Percentiles rank a stretch among this genome's conserved stretches.
phyloP scores from a whole-genome alignment of 2,113 vertebrate genomes.

The Origma solitaria region DNA sequence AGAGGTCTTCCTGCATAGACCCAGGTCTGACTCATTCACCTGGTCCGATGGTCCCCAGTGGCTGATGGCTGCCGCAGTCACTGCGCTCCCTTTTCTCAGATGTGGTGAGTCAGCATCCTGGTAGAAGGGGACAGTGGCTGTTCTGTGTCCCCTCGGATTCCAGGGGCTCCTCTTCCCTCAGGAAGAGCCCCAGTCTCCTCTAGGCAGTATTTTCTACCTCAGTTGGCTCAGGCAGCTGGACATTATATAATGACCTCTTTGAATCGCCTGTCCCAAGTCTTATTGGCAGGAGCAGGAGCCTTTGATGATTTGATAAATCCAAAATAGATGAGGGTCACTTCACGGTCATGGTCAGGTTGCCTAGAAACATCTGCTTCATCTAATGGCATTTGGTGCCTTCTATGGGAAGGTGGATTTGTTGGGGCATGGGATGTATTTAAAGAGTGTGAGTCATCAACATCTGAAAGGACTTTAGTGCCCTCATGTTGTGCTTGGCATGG shows the following conservation, averaged over 20 bases:
- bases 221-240: neutral
- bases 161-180: accelerated
- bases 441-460: conserved; percentile 32
- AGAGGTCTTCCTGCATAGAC: neutral
- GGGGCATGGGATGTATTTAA: conserved; percentile 11
- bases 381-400: conserved; percentile 37
- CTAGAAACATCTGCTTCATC: conserved; percentile 28
- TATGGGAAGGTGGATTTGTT: conserved; percentile 40
- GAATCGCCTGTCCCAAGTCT: neutral
- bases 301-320: conserved; percentile 44
- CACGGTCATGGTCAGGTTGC: neutral
- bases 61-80: neutral
- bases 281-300: conserved; percentile 5
- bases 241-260: neutral
- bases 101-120: neutral
- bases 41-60: accelerated
- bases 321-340: conserved; percentile 44
- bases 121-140: neutral
- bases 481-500: neutral
- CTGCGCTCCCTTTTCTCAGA: accelerated
- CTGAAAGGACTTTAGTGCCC: conserved; percentile 28
- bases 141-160: neutral
- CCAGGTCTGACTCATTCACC: neutral
- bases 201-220: neutral
- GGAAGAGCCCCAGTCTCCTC: neutral